These are phyloP conservation scores for Malurus alboscapulatus DNA, from an alignment of 2,113 vertebrate species.

Conservation along the genomic window DNA sequence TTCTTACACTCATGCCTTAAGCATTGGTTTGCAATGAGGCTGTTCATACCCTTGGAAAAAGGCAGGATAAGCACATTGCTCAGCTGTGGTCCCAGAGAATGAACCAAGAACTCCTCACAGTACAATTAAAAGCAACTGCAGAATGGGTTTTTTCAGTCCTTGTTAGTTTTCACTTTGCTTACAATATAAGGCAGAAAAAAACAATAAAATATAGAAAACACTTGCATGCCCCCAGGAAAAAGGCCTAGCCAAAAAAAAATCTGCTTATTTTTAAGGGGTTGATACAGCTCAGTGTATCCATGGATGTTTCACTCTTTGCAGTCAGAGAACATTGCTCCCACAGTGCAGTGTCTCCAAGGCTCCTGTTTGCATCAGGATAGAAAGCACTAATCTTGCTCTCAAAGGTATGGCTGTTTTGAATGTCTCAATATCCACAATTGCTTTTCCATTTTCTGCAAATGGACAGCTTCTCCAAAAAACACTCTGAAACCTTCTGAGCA, in stretches of 20 bases:
- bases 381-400: neutral
- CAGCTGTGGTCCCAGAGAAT: neutral
- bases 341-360: neutral
- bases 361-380: neutral
- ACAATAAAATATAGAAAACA: neutral
- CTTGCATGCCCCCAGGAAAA: neutral
- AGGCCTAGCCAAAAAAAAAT: neutral
- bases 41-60: neutral
- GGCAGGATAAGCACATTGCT: neutral
- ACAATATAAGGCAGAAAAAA: neutral
- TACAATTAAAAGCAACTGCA: neutral
- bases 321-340: neutral
- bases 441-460: neutral
- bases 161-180: neutral
- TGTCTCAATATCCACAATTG: neutral
- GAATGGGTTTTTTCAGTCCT: fast-evolving
- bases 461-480: neutral
- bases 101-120: neutral
- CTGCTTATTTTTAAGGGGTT: neutral
- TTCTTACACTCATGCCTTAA: neutral
- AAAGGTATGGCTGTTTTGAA: neutral
- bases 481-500: neutral
- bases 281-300: neutral
- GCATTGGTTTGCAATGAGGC: neutral
- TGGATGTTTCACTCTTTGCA: neutral